Evolutionary conservation across 1,140 invertebrate species (phyloP).

Genomic region (Himalopsyche phryganea): DNA sequence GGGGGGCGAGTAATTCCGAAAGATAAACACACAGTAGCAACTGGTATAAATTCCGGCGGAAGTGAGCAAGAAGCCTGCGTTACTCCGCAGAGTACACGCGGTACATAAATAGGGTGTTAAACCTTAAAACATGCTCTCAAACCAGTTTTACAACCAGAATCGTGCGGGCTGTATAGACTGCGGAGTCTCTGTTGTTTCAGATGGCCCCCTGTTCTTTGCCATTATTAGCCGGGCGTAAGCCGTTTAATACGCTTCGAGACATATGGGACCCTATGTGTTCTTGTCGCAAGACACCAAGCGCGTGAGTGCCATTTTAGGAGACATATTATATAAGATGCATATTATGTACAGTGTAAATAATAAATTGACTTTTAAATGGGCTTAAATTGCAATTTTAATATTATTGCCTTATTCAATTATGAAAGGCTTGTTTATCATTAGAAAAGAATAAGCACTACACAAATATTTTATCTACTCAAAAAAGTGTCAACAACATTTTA

Average conservation of each 20-base stretch:
- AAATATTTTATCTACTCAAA: too few species aligned
- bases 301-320: too few species aligned
- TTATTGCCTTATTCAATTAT: too few species aligned
- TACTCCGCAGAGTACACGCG: background rate
- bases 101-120: conserved; percentile 25
- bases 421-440: too few species aligned
- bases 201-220: background rate
- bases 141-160: conserved; percentile 19
- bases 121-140: conserved; percentile 27
- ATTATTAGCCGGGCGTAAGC: conserved; percentile 24
- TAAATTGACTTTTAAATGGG: too few species aligned
- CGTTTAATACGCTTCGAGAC: conserved; percentile 20
- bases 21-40: conserved; percentile 24
- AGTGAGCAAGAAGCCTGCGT: conserved; percentile 13
- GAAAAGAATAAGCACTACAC: too few species aligned
- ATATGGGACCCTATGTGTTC: conserved; percentile 13
- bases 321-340: too few species aligned
- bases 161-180: conserved; percentile 3
- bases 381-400: too few species aligned
- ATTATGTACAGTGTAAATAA: too few species aligned
- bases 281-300: background rate
- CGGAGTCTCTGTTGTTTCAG: background rate
- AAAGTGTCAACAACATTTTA: too few species aligned
- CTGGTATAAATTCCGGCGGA: conserved; percentile 8
- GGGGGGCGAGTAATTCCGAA: conserved; percentile 16